Base-by-base conservation (phyloP, 1,140 invertebrate species). In the Ridgeia piscesae region DNA sequence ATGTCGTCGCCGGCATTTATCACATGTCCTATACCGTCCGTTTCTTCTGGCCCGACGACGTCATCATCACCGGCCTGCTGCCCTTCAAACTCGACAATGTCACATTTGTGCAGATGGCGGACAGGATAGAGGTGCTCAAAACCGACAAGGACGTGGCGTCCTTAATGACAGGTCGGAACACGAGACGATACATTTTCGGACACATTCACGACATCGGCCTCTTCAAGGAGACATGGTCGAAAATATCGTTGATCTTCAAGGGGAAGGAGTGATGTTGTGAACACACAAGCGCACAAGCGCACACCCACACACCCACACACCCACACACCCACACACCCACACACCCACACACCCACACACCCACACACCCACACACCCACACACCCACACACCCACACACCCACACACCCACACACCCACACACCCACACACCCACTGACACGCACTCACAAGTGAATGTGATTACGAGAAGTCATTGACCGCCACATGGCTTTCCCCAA, bases 21-120 rank as follows among this genome's bases (percentile, higher is more conserved):
- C 35, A 91, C 2, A 92, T 91, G 31, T 92, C 92, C 35, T 93
- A 92, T 35, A 92, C 92, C 34, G 93, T 96, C 17, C 88, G 89
- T 6, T 94, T 94, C 92, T 94, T 93, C 92, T 94, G 93, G 93
- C 92, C 93, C 88, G 93, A 94, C 91, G 93, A 94, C 35, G 93
- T 93, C 92, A 93, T 93, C 91, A 93, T 93, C 6, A 93, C 93
- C 27, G 93, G 93, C 8, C 89, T 93, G 33, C 90, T 93, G 33
- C 93, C 93, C 35, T 77, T 93, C 17, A 93, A 93, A 77, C 88
- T 50, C 27, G 93, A 92, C 89, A 93, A 91, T 33, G 34, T 93
- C n/a, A 92, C 35, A 42, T 92, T 92, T 91, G 91, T 58, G 48
- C 93, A 93, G 34, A 17, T 91, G 21, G 48, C 4, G 34, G n/a